phyloP scores from a whole-genome alignment of 1,140 invertebrate genomes.

The Lepeophtheirus salmonis region DNA sequence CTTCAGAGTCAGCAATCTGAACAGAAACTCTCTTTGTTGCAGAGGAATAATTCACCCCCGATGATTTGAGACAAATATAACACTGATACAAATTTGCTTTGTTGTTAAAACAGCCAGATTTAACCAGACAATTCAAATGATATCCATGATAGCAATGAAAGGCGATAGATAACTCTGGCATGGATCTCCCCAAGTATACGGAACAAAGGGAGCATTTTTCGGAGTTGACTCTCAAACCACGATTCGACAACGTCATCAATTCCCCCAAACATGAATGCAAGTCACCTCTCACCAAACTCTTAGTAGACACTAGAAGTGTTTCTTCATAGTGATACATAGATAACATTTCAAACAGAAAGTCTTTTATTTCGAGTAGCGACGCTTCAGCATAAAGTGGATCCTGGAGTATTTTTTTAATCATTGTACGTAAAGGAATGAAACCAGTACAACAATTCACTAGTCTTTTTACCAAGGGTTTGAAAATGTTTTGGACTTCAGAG shows the following conservation, averaged over 20 bases:
- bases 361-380: constrained; percentile 35
- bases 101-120: neutral
- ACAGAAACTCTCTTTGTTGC: neutral
- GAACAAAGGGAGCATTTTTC: constrained; percentile 20
- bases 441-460: constrained; percentile 38
- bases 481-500: constrained; percentile 23
- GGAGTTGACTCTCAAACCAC: constrained; percentile 20
- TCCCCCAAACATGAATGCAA: constrained; percentile 22
- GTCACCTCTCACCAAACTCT: constrained; percentile 23
- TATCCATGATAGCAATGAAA: constrained; percentile 20
- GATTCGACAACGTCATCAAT: constrained; percentile 19
- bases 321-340: constrained; percentile 38
- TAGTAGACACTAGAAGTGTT: constrained; percentile 24
- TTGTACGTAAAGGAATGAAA: constrained; percentile 34
- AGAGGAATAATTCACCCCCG: neutral
- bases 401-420: constrained; percentile 34
- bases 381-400: constrained; percentile 33
- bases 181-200: constrained; percentile 1
- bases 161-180: neutral
- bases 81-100: neutral
- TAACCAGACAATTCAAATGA: constrained; percentile 19
- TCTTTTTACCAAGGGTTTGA: constrained; percentile 31
- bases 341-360: constrained; percentile 35
- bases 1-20: too few species aligned
- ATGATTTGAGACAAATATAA: constrained; percentile 2